Evolutionary conservation across 2,113 vertebrate genomes (phyloP).

Genomic region (Taxidea taxus): DNA sequence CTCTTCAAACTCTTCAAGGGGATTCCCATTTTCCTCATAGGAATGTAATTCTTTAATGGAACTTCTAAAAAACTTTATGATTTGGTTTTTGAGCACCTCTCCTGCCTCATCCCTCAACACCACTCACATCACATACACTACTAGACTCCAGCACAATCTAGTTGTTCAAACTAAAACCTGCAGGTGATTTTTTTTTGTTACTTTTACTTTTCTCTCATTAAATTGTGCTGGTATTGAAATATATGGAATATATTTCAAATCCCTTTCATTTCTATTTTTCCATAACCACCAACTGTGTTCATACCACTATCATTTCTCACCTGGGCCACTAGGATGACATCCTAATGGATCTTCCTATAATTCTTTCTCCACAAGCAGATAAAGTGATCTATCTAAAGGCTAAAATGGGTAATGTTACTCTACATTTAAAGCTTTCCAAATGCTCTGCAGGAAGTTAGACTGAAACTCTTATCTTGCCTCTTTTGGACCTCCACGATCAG

Average conservation of each 20-base stretch:
- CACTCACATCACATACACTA: accelerated
- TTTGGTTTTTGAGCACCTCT: background rate
- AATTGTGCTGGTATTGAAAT: background rate
- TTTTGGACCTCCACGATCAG: background rate
- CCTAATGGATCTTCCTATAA: background rate
- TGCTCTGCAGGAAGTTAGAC: background rate
- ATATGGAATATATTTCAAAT: background rate
- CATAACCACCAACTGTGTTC: background rate
- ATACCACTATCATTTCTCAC: background rate
- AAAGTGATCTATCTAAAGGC: background rate
- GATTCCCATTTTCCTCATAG: background rate
- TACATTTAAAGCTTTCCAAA: background rate
- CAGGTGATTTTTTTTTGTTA: background rate
- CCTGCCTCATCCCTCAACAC: background rate
- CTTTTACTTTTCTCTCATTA: background rate
- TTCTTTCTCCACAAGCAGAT: background rate
- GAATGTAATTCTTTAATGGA: background rate
- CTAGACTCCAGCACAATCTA: background rate
- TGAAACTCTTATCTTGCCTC: background rate
- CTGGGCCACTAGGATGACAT: background rate
- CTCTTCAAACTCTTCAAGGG: background rate
- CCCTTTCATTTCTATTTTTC: background rate
- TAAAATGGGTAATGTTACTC: background rate
- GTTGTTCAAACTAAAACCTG: background rate
- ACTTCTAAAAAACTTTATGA: background rate